Evolutionary conservation across 2,113 vertebrate genomes (phyloP).

Genomic region (Sinosuthora webbiana): DNA sequence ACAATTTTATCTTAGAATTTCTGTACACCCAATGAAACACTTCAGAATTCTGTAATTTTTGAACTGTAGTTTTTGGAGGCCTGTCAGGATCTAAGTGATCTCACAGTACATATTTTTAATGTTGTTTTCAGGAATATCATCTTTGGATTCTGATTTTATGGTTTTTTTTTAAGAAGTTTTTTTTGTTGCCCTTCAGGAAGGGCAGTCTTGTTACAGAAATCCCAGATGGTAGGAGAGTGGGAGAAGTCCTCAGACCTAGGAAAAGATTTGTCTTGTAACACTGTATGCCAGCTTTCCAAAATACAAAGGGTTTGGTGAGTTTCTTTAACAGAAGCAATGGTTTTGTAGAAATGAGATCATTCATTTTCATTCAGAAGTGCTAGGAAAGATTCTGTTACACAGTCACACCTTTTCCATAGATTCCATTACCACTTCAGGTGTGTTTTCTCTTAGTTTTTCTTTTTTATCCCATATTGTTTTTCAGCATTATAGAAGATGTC

Average conservation of each 20-base stretch:
- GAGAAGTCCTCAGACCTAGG: not conserved
- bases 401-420: not conserved
- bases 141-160: not conserved
- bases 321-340: not conserved
- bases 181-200: not conserved
- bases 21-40: not conserved
- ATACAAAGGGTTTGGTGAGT: not conserved
- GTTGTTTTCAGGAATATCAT: rapidly evolving
- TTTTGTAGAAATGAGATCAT: not conserved
- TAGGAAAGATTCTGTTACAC: not conserved
- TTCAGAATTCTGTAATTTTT: not conserved
- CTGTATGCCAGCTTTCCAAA: not conserved
- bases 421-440: not conserved
- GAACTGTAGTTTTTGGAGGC: not conserved
- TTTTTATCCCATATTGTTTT: not conserved
- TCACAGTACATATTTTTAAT: not conserved
- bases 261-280: not conserved
- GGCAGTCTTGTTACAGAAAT: not conserved
- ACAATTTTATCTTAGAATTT: not conserved
- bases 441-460: not conserved
- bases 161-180: not conserved
- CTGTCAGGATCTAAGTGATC: not conserved
- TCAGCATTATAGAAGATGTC: not conserved
- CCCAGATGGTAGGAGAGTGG: not conserved
- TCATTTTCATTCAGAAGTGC: not conserved